Evolutionary conservation across 2,888 invertebrate species (phyloP), one percentile per base, ranked within the genome.

Genomic region (Stenolophus ochropezus): DNA sequence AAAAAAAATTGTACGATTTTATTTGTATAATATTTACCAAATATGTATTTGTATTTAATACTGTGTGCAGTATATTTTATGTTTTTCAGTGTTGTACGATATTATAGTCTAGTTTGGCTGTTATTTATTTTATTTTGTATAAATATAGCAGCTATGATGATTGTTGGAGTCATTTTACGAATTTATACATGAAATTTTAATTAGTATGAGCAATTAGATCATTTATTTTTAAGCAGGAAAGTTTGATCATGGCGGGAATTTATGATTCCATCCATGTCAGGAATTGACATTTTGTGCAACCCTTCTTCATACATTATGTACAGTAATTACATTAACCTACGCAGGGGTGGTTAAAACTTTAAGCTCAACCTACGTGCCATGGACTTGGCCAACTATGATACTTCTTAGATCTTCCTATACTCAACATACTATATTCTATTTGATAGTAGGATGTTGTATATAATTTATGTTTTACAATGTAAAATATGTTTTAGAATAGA

Each of bases 241-340:
- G 21, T 21, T n/a, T 33, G 33, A 33, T 23, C 58, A 11, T 8
- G n/a, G 14, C 23, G 4, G 25, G 33, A 42, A 42, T 42, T 42
- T 42, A 42, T 8, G 33, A 42, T 42, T 42, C 11, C 8, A 25
- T 75, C 51, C 11, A 16, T 47, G 42, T 23, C 49, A 47, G 20
- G 23, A 75, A 51, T 2, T 75, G 74, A 75, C 74, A 75, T 51
- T 75, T 75, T 53, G 51, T 25, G 53, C 25, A 75, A 53, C 69
- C 69, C 69, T 69, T 42, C 6, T 42, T 69, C 25, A 53, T 27
- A 75, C 23, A 51, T 75, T 53, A 75, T 75, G 21, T 53, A 53
- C 27, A 16, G 16, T 51, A 51, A 75, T 75, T 75, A 53, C 23
- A 27, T 51, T 27, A 51, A 75, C 74, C 74, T 16, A 25, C 74